Conservation (phyloP, 1,140 invertebrate genomes). For the Zaprionus ghesquierei region DNA sequence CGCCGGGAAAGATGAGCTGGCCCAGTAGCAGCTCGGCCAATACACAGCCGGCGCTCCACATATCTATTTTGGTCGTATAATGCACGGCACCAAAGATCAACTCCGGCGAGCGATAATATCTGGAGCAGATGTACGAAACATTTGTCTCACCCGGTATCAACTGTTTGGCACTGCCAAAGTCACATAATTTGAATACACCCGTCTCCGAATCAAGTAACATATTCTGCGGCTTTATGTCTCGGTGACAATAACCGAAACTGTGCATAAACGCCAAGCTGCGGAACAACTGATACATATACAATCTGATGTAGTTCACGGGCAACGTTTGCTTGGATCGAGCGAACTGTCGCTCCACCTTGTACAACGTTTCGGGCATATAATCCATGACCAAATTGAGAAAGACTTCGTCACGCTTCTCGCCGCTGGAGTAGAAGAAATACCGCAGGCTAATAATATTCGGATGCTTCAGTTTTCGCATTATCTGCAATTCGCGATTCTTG, state of each 20-base stretch:
- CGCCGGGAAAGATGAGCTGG: constrained; percentile 99
- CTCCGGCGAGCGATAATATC: constrained; percentile 99
- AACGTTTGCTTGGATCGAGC: constrained; percentile 99
- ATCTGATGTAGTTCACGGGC: constrained; percentile 99
- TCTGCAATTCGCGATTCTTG: constrained; percentile 99
- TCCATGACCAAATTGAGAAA: constrained; percentile 99
- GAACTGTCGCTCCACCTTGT: constrained; percentile 99
- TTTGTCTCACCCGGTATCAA: constrained; percentile 98
- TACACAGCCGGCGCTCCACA: constrained; percentile 99
- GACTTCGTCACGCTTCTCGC: constrained; percentile 99
- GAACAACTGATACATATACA: constrained; percentile 99
- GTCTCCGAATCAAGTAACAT: constrained; percentile 97
- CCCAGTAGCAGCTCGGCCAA: constrained; percentile 98
- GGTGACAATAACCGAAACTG: constrained; percentile 98
- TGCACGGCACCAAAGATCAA: constrained; percentile 99
- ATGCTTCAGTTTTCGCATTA: constrained; percentile 99
- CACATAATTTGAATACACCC: constrained; percentile 98
- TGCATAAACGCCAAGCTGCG: constrained; percentile 99
- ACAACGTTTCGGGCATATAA: constrained; percentile 99
- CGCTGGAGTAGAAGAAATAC: constrained; percentile 99
- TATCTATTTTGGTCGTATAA: constrained; percentile 99
- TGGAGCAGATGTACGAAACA: constrained; percentile 99
- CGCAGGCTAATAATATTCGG: constrained; percentile 99
- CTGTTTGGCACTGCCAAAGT: constrained; percentile 99
- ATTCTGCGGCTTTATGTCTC: constrained; percentile 99